Base-by-base conservation (phyloP, 2,888 invertebrate genomes). In the Holacanthella duospinosa region DNA sequence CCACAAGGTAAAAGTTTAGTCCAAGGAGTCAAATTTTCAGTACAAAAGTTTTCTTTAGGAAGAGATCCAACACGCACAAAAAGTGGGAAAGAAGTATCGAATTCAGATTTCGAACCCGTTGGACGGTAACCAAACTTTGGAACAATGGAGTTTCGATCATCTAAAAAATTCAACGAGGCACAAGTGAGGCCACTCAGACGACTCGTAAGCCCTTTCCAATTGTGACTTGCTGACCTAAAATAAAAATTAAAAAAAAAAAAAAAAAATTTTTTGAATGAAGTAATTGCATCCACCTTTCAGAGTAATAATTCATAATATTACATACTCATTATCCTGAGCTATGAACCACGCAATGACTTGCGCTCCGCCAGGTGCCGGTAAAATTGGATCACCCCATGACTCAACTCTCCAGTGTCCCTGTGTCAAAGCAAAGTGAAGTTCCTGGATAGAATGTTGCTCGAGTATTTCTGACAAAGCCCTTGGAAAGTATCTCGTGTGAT, bases 21-120 rank as follows among this genome's bases (percentile, higher is more conserved):
- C 89, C 96, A 97, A 0, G 99, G 97, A 19, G 99, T 97, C 73
- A 99, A 80, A 80, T 99, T 99, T 80, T 99, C 99, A 0, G 97
- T 99, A 76, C 99, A 99, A 2, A 96, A 93, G 73, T 93, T 90
- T 82, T 99, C 99, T 69, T 92, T 82, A 0, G 97, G 94, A 66
- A 99, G 77, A n/a, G 90, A 86, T 0, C 95, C 87, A 79, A 95
- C 96, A 73, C 89, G 79, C 55, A 87, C 77, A 73, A 78, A 82
- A 3, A 70, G 54, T 29, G 66, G 64, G n/a, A 55, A 21, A n/a
- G 55, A 55, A 71, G 68, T 21, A 75, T 81, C 80, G 71, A 82
- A 78, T 74, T 82, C 77, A 75, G 83, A 77, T 9, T 81, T 78
- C 53, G 84, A 82, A 48, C 91, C 88, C 64, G 80, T 80, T 0